Conservation (phyloP, 2,113 vertebrate species). For the Odontesthes bonariensis region DNA sequence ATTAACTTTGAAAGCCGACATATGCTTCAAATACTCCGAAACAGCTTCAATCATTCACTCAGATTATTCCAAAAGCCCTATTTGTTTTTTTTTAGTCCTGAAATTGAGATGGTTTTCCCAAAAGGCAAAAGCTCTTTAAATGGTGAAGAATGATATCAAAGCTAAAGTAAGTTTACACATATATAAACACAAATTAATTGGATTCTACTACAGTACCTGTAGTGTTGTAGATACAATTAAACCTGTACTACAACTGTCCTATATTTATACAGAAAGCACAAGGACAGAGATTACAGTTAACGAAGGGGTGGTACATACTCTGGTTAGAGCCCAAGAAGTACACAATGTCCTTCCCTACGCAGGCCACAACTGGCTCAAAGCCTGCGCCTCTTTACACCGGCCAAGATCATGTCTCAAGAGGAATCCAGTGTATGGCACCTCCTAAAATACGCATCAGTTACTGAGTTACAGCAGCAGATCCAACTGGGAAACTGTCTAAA, state of each 20-base stretch:
- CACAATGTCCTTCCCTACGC: conserved; percentile 21
- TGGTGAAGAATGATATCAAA: too few species aligned
- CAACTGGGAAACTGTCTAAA: not conserved
- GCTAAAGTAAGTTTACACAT: too few species aligned
- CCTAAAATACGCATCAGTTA: conserved; percentile 16
- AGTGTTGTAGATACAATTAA: not conserved
- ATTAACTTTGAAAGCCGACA: conserved; percentile 27
- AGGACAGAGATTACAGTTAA: not conserved
- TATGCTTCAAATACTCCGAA: conserved; percentile 13
- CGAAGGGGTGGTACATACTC: not conserved
- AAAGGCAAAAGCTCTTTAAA: too few species aligned
- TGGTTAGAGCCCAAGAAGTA: conserved; percentile 8
- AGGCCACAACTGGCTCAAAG: not conserved
- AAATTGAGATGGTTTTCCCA: too few species aligned
- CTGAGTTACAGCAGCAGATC: not conserved
- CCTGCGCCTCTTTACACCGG: conserved; percentile 16
- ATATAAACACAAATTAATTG: too few species aligned
- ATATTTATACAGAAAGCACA: not conserved
- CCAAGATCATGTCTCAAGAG: conserved; percentile 37
- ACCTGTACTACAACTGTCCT: not conserved
- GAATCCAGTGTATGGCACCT: conserved; percentile 5
- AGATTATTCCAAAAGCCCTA: not conserved
- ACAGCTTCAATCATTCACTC: too few species aligned
- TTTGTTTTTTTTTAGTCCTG: not conserved
- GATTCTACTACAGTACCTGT: too few species aligned